Evolutionary conservation across 2,113 vertebrate genomes (phyloP), one percentile per base, ranked within the genome.

Genomic region (Lynx canadensis): DNA sequence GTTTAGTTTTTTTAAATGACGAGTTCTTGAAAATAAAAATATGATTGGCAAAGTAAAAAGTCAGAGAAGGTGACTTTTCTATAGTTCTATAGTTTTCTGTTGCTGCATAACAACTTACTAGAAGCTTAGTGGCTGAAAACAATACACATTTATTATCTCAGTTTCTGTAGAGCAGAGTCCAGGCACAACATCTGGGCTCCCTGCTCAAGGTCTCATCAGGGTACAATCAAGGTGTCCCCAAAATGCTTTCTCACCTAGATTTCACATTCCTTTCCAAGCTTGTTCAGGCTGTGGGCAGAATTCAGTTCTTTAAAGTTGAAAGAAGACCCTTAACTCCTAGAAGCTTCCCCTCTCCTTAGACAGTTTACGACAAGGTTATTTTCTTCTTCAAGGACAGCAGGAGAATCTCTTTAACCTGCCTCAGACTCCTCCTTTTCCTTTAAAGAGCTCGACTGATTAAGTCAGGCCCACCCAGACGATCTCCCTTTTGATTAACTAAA

Each of bases 401-500:
- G 31, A 88, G 52, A 48, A 71, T 63, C 27, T 90, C 23, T 86
- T 73, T 80, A 65, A 45, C 27, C 38, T 81, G 7, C 60, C 33
- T 94, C 85, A 83, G 74, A 78, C 7, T 48, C 25, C 7, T 52
- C 80, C 41, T 74, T 4, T 5, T 4, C 7, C 55, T 88, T 57
- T 85, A 92, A 82, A 91, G 57, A 91, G 4, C 36, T 60, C 76
- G 69, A 52, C 16, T 82, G 65, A 95, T 81, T 92, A 94, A 85
- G 45, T 60, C 36, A 82, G 57, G 57, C 15, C 29, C 81, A 76
- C 27, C 29, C 36, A 97, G 29, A 84, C 84, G 38, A 63, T 79
- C 41, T 88, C 33, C n/a, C 21, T 97, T 94, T 93, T 91, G 9
- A 52, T 81, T 93, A 80, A 57, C 11, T 31, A 83, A 83, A 95